A percentile compares a stretch with the other conserved stretches of the same genome.
Conservation (phyloP, 2,888 invertebrate genomes). For the Phalera bucephala region DNA sequence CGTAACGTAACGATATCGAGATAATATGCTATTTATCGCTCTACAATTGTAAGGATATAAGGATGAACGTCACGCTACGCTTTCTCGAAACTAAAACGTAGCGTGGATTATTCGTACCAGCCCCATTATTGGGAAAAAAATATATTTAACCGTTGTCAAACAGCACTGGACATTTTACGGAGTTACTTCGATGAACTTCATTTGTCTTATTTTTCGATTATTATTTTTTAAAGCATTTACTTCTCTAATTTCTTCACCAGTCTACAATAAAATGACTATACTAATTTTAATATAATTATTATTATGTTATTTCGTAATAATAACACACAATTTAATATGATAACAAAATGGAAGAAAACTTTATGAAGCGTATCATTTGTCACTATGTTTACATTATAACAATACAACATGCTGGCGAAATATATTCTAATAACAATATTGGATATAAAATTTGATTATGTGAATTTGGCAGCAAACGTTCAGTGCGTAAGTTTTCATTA, state of each 20-base stretch:
- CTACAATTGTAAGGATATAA: no score
- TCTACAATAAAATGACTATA: neutral
- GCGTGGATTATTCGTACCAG: no score
- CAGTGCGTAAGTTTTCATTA: constrained; percentile 5
- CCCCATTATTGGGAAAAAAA: no score
- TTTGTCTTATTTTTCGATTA: no score
- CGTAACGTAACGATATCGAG: no score
- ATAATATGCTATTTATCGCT: no score
- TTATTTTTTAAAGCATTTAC: no score
- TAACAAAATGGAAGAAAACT: neutral
- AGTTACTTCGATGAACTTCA: no score
- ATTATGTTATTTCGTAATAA: neutral
- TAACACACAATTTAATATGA: neutral
- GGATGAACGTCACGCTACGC: no score
- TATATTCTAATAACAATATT: neutral
- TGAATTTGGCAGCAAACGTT: constrained; percentile 29
- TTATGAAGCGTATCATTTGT: constrained; percentile 1
- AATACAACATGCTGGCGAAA: neutral
- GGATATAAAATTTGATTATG: constrained; percentile 20
- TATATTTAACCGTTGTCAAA: no score
- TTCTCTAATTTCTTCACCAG: neutral
- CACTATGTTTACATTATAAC: neutral
- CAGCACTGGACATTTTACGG: no score
- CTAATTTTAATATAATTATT: neutral
- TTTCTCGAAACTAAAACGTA: no score